Percentiles rank a stretch among this genome's conserved stretches.
Evolutionary conservation across 2,888 invertebrate genomes (phyloP).

Genomic region (Athalia cordata): DNA sequence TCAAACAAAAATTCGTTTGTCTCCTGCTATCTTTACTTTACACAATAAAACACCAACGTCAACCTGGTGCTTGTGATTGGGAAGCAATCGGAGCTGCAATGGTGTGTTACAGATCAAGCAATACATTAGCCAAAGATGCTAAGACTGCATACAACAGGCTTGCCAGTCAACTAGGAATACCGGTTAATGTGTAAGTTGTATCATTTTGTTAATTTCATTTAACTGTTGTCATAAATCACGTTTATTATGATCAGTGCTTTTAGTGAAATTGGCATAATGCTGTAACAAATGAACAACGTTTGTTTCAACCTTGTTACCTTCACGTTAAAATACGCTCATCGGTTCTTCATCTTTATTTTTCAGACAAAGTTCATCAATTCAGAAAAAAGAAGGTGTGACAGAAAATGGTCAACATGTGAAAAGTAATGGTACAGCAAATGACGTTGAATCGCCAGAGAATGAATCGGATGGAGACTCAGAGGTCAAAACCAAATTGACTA

Average conservation of each 20-base stretch:
- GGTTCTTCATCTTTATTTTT: not conserved
- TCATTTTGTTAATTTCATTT: slow-evolving; percentile 29
- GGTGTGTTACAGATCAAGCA: slow-evolving; percentile 67
- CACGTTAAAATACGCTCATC: not conserved
- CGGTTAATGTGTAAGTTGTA: slow-evolving; percentile 59
- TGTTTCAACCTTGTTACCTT: not conserved
- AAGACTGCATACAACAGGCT: slow-evolving; percentile 74
- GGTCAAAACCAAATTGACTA: slow-evolving; percentile 50
- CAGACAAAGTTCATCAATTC: slow-evolving; percentile 43
- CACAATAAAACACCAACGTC: slow-evolving; percentile 62
- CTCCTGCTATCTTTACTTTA: slow-evolving; percentile 77
- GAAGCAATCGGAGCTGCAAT: slow-evolving; percentile 68
- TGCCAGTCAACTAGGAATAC: slow-evolving; percentile 71
- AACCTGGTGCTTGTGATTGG: slow-evolving; percentile 72
- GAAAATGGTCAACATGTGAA: slow-evolving; percentile 50
- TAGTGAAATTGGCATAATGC: not conserved
- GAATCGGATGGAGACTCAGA: slow-evolving; percentile 46
- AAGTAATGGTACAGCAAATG: slow-evolving; percentile 49
- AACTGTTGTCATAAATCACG: not conserved
- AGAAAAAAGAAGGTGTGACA: slow-evolving; percentile 55
- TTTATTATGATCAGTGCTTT: not conserved
- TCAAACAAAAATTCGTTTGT: slow-evolving; percentile 78
- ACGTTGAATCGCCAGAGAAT: slow-evolving; percentile 34
- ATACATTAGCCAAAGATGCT: slow-evolving; percentile 72
- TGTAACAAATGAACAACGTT: not conserved